Conservation (phyloP, 2,113 vertebrate genomes). For the Phylloscopus trochiloides region DNA sequence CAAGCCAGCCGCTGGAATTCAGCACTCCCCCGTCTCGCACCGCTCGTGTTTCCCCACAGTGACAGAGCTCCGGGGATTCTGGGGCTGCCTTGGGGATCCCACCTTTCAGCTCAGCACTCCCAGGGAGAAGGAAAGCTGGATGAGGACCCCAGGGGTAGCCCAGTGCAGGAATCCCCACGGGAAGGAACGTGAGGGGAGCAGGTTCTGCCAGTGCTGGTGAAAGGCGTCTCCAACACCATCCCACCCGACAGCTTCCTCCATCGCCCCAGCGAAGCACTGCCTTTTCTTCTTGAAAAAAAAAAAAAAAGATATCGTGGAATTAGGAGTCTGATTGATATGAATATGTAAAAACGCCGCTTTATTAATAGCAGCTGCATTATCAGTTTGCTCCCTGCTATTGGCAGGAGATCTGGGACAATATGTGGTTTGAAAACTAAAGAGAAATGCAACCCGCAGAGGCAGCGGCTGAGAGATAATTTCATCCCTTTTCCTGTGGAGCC, state of each 20-base stretch:
- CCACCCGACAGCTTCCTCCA: not conserved
- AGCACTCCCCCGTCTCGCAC: not conserved
- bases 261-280: not conserved
- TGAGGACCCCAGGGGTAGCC: not conserved
- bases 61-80: not conserved
- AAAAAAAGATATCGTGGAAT: conserved; percentile 1
- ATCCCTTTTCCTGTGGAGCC: not conserved
- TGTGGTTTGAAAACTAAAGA: conserved; percentile 49
- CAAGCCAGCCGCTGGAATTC: not conserved
- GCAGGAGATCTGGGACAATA: conserved; percentile 55
- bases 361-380: conserved; percentile 68
- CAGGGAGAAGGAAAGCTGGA: not conserved
- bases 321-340: conserved; percentile 58
- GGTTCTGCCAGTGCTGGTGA: not conserved
- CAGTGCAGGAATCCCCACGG: not conserved
- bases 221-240: not conserved
- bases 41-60: fast-evolving
- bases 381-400: conserved; percentile 51
- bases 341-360: conserved; percentile 57
- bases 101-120: not conserved
- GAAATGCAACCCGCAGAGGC: not conserved
- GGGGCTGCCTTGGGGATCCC: not conserved
- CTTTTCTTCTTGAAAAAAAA: not conserved
- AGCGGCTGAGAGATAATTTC: not conserved
- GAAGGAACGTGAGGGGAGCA: not conserved